Conservation (phyloP, 1,140 invertebrate species). For the Nephotettix cincticeps region DNA sequence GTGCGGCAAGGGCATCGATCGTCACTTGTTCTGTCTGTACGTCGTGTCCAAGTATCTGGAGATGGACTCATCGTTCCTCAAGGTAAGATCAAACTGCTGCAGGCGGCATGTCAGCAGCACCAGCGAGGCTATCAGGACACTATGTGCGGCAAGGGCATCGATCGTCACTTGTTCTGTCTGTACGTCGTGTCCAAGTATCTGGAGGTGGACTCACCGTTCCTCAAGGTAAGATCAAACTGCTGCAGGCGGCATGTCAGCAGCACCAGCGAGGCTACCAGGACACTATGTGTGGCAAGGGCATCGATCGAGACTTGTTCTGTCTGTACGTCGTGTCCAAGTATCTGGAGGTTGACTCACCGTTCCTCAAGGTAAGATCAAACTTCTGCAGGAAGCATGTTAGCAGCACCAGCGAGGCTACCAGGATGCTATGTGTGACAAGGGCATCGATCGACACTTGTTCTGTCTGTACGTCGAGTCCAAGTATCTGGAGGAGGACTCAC, state of each 20-base stretch:
- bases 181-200: constrained; percentile 98
- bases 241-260: too few relatives aligned
- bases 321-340: constrained; percentile 98
- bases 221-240: too few relatives aligned
- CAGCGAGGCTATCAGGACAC: constrained; percentile 89
- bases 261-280: constrained; percentile 91
- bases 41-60: constrained; percentile 97
- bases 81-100: too few relatives aligned
- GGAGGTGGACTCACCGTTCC: constrained; percentile 94
- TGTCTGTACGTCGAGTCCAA: constrained; percentile 97
- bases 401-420: constrained; percentile 87
- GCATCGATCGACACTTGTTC: constrained; percentile 96
- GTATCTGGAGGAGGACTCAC: constrained; percentile 94
- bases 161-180: constrained; percentile 95
- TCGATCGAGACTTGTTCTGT: constrained; percentile 97
- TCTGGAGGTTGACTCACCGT: constrained; percentile 93
- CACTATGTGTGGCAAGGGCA: constrained; percentile 94
- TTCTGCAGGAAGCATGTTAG: constrained; percentile 73
- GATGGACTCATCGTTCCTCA: too few relatives aligned
- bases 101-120: too few relatives aligned
- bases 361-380: constrained; percentile 65
- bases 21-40: constrained; percentile 97
- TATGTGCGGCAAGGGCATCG: constrained; percentile 95
- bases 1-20: constrained; percentile 93
- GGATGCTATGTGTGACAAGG: constrained; percentile 94